Evolutionary conservation across 2,113 vertebrate species (phyloP).

Genomic region (Corythornis madagascariensis): DNA sequence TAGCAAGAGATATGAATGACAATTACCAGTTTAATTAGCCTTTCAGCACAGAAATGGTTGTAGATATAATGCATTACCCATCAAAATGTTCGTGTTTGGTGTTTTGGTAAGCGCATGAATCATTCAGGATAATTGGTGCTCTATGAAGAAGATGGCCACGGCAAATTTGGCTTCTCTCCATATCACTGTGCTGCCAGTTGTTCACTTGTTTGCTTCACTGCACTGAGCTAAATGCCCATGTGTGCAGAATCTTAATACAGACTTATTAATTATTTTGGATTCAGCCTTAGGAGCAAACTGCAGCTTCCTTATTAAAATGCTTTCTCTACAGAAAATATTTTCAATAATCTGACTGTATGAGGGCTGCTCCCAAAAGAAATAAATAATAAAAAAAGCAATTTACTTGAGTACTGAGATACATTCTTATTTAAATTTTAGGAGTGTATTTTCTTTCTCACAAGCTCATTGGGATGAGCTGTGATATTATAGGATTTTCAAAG

Average conservation of each 20-base stretch:
- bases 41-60: neutral
- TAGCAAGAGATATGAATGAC: slow-evolving; percentile 23
- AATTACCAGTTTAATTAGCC: slow-evolving; percentile 49
- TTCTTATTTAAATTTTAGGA: neutral
- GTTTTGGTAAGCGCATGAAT: neutral
- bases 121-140: neutral
- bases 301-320: slow-evolving; percentile 3
- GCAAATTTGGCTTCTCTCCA: neutral
- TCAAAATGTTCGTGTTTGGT: neutral
- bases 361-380: neutral
- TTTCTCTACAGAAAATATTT: neutral
- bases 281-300: neutral
- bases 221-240: neutral
- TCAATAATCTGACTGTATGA: neutral
- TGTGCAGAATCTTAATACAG: neutral
- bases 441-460: neutral
- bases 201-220: neutral
- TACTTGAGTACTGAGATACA: neutral
- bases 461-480: neutral
- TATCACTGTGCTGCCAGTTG: neutral
- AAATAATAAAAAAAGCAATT: neutral
- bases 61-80: neutral
- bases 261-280: neutral
- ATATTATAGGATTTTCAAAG: neutral
- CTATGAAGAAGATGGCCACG: neutral